Evolutionary conservation across 2,113 vertebrate species (phyloP), one percentile per base, ranked within the genome.

Genomic region (Nibea coibor): DNA sequence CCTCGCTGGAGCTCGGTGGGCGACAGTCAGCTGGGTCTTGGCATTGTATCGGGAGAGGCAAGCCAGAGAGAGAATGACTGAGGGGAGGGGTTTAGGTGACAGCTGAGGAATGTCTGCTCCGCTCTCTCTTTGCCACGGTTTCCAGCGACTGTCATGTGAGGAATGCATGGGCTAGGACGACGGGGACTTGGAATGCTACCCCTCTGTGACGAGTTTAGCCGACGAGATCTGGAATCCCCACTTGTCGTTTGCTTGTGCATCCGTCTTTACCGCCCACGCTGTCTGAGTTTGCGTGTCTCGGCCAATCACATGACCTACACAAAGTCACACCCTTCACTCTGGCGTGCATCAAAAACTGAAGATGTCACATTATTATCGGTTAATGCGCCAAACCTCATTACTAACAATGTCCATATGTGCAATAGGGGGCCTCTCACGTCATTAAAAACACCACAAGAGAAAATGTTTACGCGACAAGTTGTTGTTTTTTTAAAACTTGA

Each of bases 91-190:
- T 90, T 80, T 92, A 95, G 91, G 85, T 95, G 95, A 96, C 96
- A 97, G 96, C 96, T 97, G 96, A 96, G 94, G 95, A 97, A 97
- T 96, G 95, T 90, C 91, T 94, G 88, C 84, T 72, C 84, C 48
- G 85, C 93, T 87, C 93, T 88, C 84, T 90, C 92, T 93, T 95
- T 92, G 92, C 93, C 94, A 94, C 78, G 93, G 93, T 97, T 97
- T 96, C 96, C 93, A 96, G 24, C 84, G 85, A 94, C 91, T 94
- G 94, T 94, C 95, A 97, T 95, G 94, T 92, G 91, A 96, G 93
- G 96, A 97, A 98, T 96, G 96, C 89, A 87, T 68, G 64, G 47
- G 90, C 89, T 78, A 93, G 93, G 94, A 95, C 92, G 93, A 94
- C 95, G 87, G 82, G 35, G 94, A 92, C 56, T 66, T 87, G 95